phyloP scores from a whole-genome alignment of 2,113 vertebrate genomes.

The Leptobrachium leishanense region DNA sequence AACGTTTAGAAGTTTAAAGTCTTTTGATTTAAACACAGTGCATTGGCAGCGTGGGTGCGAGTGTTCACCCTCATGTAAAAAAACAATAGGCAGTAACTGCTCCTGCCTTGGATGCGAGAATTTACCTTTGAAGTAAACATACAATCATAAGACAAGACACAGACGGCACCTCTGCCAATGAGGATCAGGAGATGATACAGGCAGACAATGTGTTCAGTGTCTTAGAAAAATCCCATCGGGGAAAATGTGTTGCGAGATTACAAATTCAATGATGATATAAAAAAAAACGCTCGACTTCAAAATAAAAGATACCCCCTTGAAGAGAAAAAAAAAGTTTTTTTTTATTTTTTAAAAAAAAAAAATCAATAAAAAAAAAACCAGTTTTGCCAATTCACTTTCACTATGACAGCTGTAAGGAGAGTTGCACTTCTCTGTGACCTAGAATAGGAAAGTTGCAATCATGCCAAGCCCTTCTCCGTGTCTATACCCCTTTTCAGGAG shows the following conservation, averaged over 20 bases:
- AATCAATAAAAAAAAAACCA: no score
- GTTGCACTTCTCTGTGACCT: no score
- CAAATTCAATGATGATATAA: neutral
- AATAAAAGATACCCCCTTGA: no score
- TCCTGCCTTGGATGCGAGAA: constrained; percentile 21
- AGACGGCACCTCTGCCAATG: constrained; percentile 2
- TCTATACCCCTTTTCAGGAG: no score
- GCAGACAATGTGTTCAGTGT: constrained; percentile 5
- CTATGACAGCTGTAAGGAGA: no score
- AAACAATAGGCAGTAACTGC: constrained; percentile 10
- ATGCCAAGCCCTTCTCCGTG: no score
- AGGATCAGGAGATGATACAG: constrained; percentile 7
- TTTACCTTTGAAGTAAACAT: constrained; percentile 37
- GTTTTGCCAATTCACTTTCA: no score
- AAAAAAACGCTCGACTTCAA: neutral
- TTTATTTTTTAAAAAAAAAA: no score
- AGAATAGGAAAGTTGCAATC: no score
- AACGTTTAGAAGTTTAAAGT: neutral
- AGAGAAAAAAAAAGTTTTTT: no score
- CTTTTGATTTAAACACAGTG: constrained; percentile 39
- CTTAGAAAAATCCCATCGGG: neutral
- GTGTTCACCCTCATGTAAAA: constrained; percentile 29
- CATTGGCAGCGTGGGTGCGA: constrained; percentile 18
- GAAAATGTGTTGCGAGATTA: neutral
- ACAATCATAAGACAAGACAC: constrained; percentile 16